Conservation (phyloP, 2,797 vertebrate genomes). For the Protonibea diacanthus region DNA sequence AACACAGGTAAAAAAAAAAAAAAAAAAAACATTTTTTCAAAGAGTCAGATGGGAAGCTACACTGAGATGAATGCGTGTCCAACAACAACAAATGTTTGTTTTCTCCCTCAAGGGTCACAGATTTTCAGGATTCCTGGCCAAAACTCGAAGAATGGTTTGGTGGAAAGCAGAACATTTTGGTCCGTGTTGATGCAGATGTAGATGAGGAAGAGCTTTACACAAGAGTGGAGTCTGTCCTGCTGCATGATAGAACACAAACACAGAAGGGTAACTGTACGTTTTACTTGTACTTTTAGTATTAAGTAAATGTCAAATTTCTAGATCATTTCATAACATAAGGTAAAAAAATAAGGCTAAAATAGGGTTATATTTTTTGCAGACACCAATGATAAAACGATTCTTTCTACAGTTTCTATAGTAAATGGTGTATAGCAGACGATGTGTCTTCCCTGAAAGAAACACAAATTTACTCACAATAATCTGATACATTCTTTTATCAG, state of each 20-base stretch:
- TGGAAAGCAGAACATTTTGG: slow-evolving; percentile 85
- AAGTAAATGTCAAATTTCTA: neutral
- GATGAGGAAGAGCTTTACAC: slow-evolving; percentile 82
- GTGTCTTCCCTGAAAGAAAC: neutral
- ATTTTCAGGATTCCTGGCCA: slow-evolving; percentile 91
- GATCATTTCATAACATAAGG: neutral
- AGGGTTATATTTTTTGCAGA: neutral
- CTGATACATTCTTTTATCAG: neutral
- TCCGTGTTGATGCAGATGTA: slow-evolving; percentile 87
- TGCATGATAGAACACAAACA: slow-evolving; percentile 67
- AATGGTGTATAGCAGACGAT: neutral
- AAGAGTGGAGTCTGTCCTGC: slow-evolving; percentile 85
- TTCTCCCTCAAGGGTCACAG: slow-evolving; percentile 81
- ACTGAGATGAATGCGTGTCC: neutral
- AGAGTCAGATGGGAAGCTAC: neutral
- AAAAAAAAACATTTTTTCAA: neutral
- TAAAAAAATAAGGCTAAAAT: neutral
- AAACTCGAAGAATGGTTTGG: slow-evolving; percentile 91
- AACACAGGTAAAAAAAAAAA: slow-evolving; percentile 82
- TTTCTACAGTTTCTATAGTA: neutral
- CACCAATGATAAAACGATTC: neutral
- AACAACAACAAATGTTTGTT: neutral
- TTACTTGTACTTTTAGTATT: neutral
- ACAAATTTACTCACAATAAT: neutral
- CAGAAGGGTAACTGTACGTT: slow-evolving; percentile 81